A percentile compares a stretch with the other conserved stretches of the same genome.
Evolutionary conservation across 2,113 vertebrate genomes (phyloP).

Genomic region (Argyrosomus japonicus): DNA sequence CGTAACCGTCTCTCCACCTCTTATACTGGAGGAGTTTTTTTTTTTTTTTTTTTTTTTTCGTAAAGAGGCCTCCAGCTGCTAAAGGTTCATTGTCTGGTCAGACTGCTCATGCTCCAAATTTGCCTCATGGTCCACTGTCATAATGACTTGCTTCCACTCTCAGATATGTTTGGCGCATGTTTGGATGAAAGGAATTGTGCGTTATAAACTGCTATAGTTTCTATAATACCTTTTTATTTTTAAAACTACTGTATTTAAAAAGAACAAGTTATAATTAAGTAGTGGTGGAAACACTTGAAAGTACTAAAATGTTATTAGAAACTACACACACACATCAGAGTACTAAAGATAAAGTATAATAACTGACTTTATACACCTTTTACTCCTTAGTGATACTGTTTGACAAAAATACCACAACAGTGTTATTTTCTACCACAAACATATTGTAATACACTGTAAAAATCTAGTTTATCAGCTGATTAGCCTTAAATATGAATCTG

Average conservation of each 20-base stretch:
- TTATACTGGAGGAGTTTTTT: not conserved
- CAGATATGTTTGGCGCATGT: constrained; percentile 9
- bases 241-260: not conserved
- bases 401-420: not conserved
- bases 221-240: not conserved
- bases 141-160: constrained; percentile 3
- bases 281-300: not conserved
- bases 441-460: not conserved
- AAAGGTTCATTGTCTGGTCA: constrained; percentile 69
- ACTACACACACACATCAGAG: not conserved
- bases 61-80: constrained; percentile 62
- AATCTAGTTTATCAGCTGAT: not conserved
- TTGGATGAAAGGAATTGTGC: not conserved
- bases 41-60: not conserved
- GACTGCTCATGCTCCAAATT: constrained; percentile 29
- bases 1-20: not conserved
- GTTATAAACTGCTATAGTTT: not conserved
- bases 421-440: not conserved
- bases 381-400: not conserved
- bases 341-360: not conserved
- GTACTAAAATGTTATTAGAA: not conserved
- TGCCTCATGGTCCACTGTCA: constrained; percentile 23
- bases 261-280: not conserved
- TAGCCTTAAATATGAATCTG: not conserved
- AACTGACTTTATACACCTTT: not conserved